Base-by-base conservation (phyloP, 2,797 vertebrate species). In the Prunella strophiata region DNA sequence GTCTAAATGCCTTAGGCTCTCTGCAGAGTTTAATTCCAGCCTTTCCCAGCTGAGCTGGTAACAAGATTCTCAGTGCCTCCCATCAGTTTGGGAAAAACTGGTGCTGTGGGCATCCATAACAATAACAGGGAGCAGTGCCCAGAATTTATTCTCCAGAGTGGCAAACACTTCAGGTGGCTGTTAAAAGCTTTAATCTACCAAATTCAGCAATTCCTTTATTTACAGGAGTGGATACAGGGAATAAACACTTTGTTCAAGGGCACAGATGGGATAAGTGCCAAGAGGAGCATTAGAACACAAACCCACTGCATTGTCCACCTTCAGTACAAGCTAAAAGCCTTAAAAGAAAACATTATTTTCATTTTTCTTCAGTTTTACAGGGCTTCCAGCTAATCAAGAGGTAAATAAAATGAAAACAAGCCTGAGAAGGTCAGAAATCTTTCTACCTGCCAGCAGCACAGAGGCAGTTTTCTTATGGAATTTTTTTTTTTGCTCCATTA, bases 341-440 rank as follows among this genome's bases (percentile, higher is more conserved):
- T 54, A 21, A 51, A 43, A 66, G 25, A 22, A 42, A 7, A n/a
- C 3, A 55, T 38, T 63, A 47, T 50, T 88, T 76, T 58, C 20
- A 87, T 40, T 54, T 68, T 80, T 34, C 45, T 62, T 68, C 52
- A 29, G 38, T 75, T 91, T 63, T 70, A 68, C 32, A 57, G 14
- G 30, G 30, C 45, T 65, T 55, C 40, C 40, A 85, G 48, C 16
- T 92, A 88, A 88, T 73, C 82, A 85, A 86, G 59, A 83, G 23
- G 32, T 91, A 78, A 87, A 88, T 48, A 89, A 81, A 92, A 95
- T 20, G 10, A 68, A 85, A 78, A 75, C 25, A 55, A 75, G n/a
- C 51, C 67, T 70, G 30, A 72, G 67, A 72, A 81, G 66, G 70
- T 84, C 75, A 67, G 73, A 61, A 75, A 54, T 57, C 58, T 79